Evolutionary conservation across 1,140 invertebrate genomes (phyloP), one percentile per base, ranked within the genome.

Genomic region (Octopus bimaculoides): DNA sequence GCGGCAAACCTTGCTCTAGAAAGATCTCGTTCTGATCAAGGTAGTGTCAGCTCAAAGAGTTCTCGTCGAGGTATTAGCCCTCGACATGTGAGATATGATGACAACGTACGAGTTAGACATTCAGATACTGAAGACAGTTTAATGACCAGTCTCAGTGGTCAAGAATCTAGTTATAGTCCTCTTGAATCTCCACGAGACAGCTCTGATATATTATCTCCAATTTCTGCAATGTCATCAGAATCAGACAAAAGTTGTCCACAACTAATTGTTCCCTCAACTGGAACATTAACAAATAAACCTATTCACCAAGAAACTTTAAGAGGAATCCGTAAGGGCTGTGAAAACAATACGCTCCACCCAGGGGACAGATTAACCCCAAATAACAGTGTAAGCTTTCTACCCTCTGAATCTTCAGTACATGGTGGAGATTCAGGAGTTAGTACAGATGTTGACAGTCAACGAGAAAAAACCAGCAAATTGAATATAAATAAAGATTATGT

Each of bases 1-100:
- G 82, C 84, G 17, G 86, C 84, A 17, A 81, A 84, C 7, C 85
- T 84, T 80, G 83, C 85, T 4, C 79, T 82, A 10, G 78, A 81
- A n/a, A 82, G 80, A 75, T 79, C 85, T 7, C 75, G 78, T 17
- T 80, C 80, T 54, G 41, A 75, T 52, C 52, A 75, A 7, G 74
- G 74, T 17, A n/a, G 7, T 6, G 77, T 79, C 76, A 80, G 78
- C 78, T 84, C 81, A 79, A 79, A 80, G 69, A 80, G 80, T 55
- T 69, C 77, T 7, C 74, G 83, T 71, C 77, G 82, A 52, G 82
- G 83, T 41, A 78, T 80, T 52, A 84, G 83, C 77, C 81, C 85
- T 56, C 86, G 85, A 80, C 82, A 83, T 55, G 86, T 87, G 71
- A 86, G 84, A 71, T 87, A 87, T 75, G 82, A 87, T 79, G 81